phyloP scores from a whole-genome alignment of 2,797 vertebrate genomes.

The Pseudomugil gertrudae region DNA sequence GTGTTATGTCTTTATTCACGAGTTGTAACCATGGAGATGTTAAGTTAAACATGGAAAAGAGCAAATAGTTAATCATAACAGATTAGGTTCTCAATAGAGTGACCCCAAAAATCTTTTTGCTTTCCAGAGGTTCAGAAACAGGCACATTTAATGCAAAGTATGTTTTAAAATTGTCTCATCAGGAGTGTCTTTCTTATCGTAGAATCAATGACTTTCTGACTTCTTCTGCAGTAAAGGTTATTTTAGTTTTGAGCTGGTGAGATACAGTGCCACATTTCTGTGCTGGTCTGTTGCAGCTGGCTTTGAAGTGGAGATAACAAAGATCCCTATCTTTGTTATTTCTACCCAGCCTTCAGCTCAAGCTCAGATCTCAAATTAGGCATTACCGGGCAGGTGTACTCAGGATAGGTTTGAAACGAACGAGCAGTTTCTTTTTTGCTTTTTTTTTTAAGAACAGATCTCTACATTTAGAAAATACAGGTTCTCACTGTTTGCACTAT shows the following conservation, averaged over 20 bases:
- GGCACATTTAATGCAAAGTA: not conserved
- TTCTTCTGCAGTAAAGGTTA: not conserved
- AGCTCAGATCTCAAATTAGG: slow-evolving; percentile 16
- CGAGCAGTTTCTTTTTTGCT: not conserved
- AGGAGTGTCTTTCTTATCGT: not conserved
- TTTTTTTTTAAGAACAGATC: not conserved
- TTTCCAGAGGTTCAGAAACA: not conserved
- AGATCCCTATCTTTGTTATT: slow-evolving; percentile 29
- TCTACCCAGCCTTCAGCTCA: slow-evolving; percentile 6
- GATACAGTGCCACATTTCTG: slow-evolving; percentile 19
- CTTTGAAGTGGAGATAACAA: slow-evolving; percentile 19
- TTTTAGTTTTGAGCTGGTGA: not conserved
- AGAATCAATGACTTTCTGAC: slow-evolving; percentile 5
- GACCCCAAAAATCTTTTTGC: not conserved
- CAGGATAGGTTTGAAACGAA: not conserved
- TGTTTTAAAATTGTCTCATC: not conserved
- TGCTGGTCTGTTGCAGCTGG: slow-evolving; percentile 11
- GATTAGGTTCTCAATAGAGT: too few relatives aligned
- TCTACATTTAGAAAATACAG: not conserved
- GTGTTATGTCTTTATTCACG: not conserved
- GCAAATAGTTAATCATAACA: not conserved
- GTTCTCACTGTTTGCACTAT: not conserved
- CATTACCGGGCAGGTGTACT: slow-evolving; percentile 17
- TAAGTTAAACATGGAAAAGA: not conserved
- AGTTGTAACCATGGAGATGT: not conserved